Conservation (phyloP, 23 tunicate species). For the Styela plicata region DNA sequence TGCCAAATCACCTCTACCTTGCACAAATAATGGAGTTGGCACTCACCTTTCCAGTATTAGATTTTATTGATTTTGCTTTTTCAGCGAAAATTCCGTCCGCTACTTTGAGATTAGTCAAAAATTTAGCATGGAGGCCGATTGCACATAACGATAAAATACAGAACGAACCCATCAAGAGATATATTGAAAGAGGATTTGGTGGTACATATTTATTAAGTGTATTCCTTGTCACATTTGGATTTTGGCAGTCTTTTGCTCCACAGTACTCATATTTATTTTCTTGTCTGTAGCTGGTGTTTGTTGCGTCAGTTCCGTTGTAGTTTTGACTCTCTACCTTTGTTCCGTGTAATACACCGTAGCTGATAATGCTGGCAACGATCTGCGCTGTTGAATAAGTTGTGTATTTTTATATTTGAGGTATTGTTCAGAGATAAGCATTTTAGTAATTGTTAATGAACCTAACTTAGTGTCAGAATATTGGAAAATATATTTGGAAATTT, state of each 20-base stretch:
- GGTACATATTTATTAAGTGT: constrained; percentile 46
- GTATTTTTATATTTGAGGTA: too few relatives aligned
- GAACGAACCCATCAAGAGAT: constrained; percentile 48
- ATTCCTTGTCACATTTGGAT: constrained; percentile 41
- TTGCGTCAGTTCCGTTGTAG: background rate
- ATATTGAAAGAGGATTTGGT: constrained; percentile 26
- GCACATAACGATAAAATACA: constrained; percentile 37
- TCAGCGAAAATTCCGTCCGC: background rate
- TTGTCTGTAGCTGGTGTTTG: too few relatives aligned
- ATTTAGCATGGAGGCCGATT: constrained; percentile 24
- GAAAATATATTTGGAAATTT: too few relatives aligned
- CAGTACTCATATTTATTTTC: constrained; percentile 17
- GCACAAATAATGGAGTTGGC: too few relatives aligned
- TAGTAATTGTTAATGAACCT: too few relatives aligned
- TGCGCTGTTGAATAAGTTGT: background rate
- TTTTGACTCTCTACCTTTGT: background rate
- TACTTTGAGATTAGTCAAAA: background rate
- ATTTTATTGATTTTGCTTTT: too few relatives aligned
- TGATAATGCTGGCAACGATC: background rate
- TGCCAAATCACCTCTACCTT: too few relatives aligned
- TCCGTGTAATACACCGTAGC: background rate
- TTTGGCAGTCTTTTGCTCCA: constrained; percentile 75
- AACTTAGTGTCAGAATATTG: too few relatives aligned
- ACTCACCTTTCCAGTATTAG: too few relatives aligned
- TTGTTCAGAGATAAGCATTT: too few relatives aligned